These are phyloP conservation scores for Ennomos fuscantarius DNA, from an alignment of 2,888 invertebrate species.

Conservation along the genomic window DNA sequence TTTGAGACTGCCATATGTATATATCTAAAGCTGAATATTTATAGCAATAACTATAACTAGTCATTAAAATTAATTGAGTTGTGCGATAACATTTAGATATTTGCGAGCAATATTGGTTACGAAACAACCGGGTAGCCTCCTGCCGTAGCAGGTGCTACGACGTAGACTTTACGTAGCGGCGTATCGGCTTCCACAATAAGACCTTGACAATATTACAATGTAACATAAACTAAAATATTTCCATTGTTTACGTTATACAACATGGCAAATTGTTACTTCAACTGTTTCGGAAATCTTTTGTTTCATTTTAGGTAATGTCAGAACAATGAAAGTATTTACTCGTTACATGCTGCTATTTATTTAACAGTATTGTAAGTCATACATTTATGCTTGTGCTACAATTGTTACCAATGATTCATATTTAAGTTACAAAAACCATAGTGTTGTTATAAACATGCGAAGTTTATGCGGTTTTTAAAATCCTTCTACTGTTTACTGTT, in stretches of 20 bases:
- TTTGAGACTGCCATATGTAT: no score
- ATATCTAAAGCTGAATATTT: no score
- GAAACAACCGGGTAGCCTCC: slow-evolving; percentile 22
- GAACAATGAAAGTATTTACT: slow-evolving; percentile 18
- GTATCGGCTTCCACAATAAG: slow-evolving; percentile 20
- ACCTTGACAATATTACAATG: slow-evolving; percentile 17
- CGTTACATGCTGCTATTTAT: background rate
- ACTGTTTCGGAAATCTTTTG: slow-evolving; percentile 11
- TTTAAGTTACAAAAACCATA: slow-evolving; percentile 4
- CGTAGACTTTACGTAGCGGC: slow-evolving; percentile 33
- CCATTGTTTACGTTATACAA: slow-evolving; percentile 17
- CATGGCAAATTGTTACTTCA: background rate
- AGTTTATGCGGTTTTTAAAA: slow-evolving; percentile 20
- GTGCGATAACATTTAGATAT: no score
- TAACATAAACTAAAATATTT: slow-evolving; percentile 10
- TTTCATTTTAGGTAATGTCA: slow-evolving; percentile 13
- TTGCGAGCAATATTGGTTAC: slow-evolving; percentile 5
- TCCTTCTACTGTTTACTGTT: slow-evolving; percentile 12
- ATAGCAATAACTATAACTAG: no score
- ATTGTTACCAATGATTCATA: slow-evolving; percentile 10
- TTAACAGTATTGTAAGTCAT: background rate
- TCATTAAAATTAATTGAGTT: no score
- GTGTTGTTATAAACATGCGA: slow-evolving; percentile 13
- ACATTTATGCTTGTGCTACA: slow-evolving; percentile 1
- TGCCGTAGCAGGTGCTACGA: slow-evolving; percentile 30